Evolutionary conservation across 2,797 vertebrate species (phyloP).

Genomic region (Aulostomus chinensis): DNA sequence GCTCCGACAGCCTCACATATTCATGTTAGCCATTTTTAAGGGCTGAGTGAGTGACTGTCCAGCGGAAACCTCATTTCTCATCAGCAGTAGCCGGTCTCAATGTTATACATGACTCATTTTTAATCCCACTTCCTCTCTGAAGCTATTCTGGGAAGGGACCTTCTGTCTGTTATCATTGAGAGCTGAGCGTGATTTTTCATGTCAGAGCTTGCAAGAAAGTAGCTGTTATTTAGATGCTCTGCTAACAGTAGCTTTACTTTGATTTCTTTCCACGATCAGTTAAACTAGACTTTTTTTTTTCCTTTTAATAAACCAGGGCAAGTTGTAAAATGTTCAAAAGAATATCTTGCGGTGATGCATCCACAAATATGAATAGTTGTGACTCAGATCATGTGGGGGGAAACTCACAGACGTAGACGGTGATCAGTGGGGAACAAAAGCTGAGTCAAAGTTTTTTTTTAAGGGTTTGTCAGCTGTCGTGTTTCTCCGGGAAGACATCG

Average conservation of each 20-base stretch:
- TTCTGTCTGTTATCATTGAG: no score
- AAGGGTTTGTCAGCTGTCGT: constrained; percentile 44
- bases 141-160: constrained; percentile 1
- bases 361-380: no score
- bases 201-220: no score
- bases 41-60: constrained; percentile 12
- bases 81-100: constrained; percentile 3
- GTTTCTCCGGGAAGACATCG: constrained; percentile 16
- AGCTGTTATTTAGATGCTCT: no score
- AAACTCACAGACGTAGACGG: constrained; percentile 3
- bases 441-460: constrained; percentile 41
- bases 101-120: constrained; percentile 16
- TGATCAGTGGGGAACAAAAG: constrained; percentile 27
- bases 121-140: constrained; percentile 34
- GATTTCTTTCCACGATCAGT: no score
- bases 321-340: no score
- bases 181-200: no score
- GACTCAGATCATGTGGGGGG: not conserved
- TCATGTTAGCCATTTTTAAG: constrained; percentile 1
- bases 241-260: no score
- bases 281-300: no score
- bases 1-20: no score
- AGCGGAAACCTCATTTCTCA: constrained; percentile 26
- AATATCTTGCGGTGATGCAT: no score
- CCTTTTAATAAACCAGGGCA: no score